Evolutionary conservation across 2,888 invertebrate genomes (phyloP).

Genomic region (Orchesellides sinensis): DNA sequence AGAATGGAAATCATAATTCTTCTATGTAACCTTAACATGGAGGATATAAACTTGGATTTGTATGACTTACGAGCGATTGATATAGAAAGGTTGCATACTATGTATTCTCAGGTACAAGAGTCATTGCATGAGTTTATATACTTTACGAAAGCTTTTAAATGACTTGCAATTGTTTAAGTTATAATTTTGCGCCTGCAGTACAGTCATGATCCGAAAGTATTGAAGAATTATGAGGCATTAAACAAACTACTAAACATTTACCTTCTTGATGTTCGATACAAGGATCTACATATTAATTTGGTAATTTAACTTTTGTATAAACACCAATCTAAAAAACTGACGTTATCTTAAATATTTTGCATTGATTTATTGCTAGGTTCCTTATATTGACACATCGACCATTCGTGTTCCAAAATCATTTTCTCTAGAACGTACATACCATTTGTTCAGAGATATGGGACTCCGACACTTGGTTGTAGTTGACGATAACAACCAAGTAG

Average conservation of each 20-base stretch:
- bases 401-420: conserved; percentile 76
- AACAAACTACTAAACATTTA: conserved; percentile 68
- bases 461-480: conserved; percentile 77
- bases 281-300: conserved; percentile 64
- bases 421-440: conserved; percentile 77
- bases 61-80: conserved; percentile 65
- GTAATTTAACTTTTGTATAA: conserved; percentile 10
- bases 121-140: too few relatives aligned
- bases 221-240: conserved; percentile 61
- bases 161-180: not conserved
- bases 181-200: conserved; percentile 49
- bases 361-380: conserved; percentile 48
- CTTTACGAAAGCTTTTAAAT: too few relatives aligned
- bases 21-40: conserved; percentile 63
- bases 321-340: not conserved
- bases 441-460: conserved; percentile 77
- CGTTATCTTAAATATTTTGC: not conserved
- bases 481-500: conserved; percentile 76
- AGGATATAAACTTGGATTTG: conserved; percentile 64
- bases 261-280: conserved; percentile 56
- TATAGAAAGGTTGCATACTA: conserved; percentile 60
- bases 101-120: conserved; percentile 67
- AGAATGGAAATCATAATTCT: conserved; percentile 70
- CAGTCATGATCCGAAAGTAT: conserved; percentile 62
- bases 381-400: conserved; percentile 77